Base-by-base conservation (phyloP, 2,888 invertebrate species). In the Criorhina ranunculi region DNA sequence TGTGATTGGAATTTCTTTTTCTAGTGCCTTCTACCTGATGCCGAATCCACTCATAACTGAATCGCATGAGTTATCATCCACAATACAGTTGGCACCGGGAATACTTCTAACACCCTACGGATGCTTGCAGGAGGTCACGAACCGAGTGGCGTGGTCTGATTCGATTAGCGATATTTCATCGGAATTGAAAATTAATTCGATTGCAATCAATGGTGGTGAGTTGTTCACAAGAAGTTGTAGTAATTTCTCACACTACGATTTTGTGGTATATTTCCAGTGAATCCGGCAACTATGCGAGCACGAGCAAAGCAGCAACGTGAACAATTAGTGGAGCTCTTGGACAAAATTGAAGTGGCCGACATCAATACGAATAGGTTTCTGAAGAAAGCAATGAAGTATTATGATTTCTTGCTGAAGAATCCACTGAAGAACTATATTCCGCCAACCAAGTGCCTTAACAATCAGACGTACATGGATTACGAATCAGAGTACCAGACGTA, bases 401-500 rank as follows among this genome's bases (percentile, higher is more conserved):
- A 89, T 69, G 87, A 88, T 5, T 92, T 92, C 62, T 86, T 91
- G 44, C 60, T 90, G 33, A 88, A 88, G 19, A 91, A 92, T 89
- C 90, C 91, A 2, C 17, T 91, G 60, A 88, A 89, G 0, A 88
- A 89, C 9, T 91, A 88, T 78, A 90, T 92, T 75, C 91, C 91
- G 19, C 82, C 89, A 12, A 86, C 88, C 3, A 90, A 87, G 69
- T 62, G 75, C 6, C 89, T 88, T 17, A 90, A 91, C 51, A 90
- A 91, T 86, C 89, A 89, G 86, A 89, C 88, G 11, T 91, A 88
- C 86, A 69, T 87, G 29, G 91, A 90, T 76, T 92, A 90, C 86
- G 92, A 91, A 77, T 80, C 89, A 2, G 91, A 91, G 81, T 91
- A 90, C 64, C 88, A 87, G 76, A 90, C 91, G 87, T 93, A 92